phyloP scores from a whole-genome alignment of 2,888 invertebrate species.

The Matsumyia berberina region DNA sequence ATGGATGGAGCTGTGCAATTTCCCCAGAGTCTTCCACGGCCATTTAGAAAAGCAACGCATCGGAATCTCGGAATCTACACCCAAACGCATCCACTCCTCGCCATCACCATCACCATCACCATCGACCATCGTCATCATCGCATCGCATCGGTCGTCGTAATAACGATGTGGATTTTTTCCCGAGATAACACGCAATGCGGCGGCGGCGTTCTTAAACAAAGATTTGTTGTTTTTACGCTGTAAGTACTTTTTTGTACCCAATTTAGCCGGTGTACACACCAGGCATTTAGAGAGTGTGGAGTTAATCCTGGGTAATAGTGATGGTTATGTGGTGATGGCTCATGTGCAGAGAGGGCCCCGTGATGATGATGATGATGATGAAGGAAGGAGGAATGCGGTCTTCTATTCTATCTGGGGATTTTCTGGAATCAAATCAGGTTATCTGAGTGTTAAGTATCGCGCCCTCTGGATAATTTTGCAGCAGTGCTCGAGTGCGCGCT shows the following conservation, averaged over 20 bases:
- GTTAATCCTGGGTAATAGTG: slow-evolving; percentile 74
- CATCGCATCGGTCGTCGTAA: slow-evolving; percentile 70
- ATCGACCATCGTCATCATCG: slow-evolving; percentile 38
- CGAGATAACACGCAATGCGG: slow-evolving; percentile 77
- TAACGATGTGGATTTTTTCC: slow-evolving; percentile 79
- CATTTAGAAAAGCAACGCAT: slow-evolving; percentile 46
- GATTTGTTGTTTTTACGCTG: slow-evolving; percentile 77
- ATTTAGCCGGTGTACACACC: slow-evolving; percentile 75
- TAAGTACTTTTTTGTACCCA: slow-evolving; percentile 77
- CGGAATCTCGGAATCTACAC: slow-evolving; percentile 33
- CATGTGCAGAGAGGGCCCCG: slow-evolving; percentile 22
- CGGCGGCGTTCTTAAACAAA: slow-evolving; percentile 78
- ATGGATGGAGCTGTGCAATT: slow-evolving; percentile 26
- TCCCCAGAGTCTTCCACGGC: slow-evolving; percentile 12
- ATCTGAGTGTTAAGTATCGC: slow-evolving; percentile 77
- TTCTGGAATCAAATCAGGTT: slow-evolving; percentile 74
- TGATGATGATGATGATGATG: slow-evolving; percentile 38
- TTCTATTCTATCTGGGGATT: slow-evolving; percentile 57
- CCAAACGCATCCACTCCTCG: slow-evolving; percentile 1
- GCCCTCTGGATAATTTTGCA: slow-evolving; percentile 73
- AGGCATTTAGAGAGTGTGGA: slow-evolving; percentile 75
- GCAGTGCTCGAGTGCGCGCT: slow-evolving; percentile 1
- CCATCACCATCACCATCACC: slow-evolving; percentile 13
- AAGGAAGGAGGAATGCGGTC: slow-evolving; percentile 27
- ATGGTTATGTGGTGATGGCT: slow-evolving; percentile 70